Evolutionary conservation across 2,888 invertebrate genomes (phyloP).

Genomic region (Phengaris alcon): DNA sequence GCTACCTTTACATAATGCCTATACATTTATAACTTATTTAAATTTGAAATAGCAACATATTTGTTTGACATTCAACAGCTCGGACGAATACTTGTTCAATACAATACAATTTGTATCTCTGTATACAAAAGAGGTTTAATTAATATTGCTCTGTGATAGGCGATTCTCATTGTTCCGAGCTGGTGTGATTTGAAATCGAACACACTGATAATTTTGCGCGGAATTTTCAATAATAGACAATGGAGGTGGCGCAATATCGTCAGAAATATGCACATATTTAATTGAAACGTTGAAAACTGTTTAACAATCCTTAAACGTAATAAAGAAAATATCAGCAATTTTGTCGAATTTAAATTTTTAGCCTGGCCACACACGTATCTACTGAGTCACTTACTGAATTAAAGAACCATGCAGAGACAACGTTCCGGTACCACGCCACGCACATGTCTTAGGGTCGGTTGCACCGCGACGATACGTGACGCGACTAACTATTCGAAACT

Average conservation of each 20-base stretch:
- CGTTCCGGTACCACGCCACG: too few relatives aligned
- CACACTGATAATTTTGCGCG: neutral
- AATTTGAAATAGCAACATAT: constrained; percentile 30
- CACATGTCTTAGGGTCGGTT: too few relatives aligned
- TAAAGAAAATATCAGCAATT: too few relatives aligned
- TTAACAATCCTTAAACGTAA: neutral
- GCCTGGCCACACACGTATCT: too few relatives aligned
- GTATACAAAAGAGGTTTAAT: constrained; percentile 31
- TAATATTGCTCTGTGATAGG: constrained; percentile 27
- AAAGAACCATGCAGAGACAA: too few relatives aligned
- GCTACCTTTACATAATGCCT: neutral
- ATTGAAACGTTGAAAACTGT: neutral
- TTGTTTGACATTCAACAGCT: constrained; percentile 34
- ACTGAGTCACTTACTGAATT: too few relatives aligned
- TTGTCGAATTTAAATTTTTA: too few relatives aligned
- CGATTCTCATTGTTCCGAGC: neutral
- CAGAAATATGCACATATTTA: neutral
- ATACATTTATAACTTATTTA: too few relatives aligned
- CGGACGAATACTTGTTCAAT: constrained; percentile 33
- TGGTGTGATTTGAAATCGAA: constrained; percentile 10
- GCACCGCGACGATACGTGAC: too few relatives aligned
- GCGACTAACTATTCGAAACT: too few relatives aligned
- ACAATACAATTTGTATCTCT: constrained; percentile 31
- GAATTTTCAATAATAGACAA: neutral
- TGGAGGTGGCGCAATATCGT: too few relatives aligned